Percentiles rank a stretch among this genome's conserved stretches.
Conservation (phyloP, 2,113 vertebrate genomes). For the Gallinago media region DNA sequence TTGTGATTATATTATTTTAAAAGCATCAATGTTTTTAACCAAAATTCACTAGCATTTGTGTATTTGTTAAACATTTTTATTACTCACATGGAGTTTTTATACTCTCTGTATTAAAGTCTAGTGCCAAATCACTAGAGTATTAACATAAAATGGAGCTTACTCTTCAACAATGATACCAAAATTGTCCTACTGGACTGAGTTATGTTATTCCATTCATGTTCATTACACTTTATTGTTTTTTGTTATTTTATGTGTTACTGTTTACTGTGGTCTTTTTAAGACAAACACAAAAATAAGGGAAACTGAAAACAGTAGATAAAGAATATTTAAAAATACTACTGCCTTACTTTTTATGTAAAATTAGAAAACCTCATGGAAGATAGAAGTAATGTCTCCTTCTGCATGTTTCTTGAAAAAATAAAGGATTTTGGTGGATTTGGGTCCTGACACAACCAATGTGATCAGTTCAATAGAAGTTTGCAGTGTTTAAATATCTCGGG, state of each 20-base stretch:
- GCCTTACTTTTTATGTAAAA: neutral
- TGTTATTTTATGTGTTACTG: neutral
- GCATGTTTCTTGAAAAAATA: neutral
- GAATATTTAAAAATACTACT: neutral
- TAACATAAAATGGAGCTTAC: neutral
- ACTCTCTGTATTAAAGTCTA: neutral
- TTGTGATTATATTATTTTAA: neutral
- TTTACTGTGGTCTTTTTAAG: neutral
- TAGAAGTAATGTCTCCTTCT: rapidly evolving
- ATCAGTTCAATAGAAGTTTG: neutral
- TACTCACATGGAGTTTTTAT: neutral
- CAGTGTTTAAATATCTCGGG: neutral
- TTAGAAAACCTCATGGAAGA: neutral
- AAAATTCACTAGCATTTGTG: neutral
- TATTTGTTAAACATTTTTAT: neutral
- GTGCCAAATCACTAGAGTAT: neutral
- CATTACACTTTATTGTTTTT: neutral
- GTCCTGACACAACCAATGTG: neutral
- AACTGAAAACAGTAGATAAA: neutral
- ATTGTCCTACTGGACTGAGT: neutral
- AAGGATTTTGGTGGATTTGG: neutral
- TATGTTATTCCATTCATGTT: neutral
- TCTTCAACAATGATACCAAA: neutral
- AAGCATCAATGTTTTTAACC: neutral
- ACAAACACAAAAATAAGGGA: neutral